phyloP scores from a whole-genome alignment of 2,888 invertebrate genomes.

The Bimastos eiseni region DNA sequence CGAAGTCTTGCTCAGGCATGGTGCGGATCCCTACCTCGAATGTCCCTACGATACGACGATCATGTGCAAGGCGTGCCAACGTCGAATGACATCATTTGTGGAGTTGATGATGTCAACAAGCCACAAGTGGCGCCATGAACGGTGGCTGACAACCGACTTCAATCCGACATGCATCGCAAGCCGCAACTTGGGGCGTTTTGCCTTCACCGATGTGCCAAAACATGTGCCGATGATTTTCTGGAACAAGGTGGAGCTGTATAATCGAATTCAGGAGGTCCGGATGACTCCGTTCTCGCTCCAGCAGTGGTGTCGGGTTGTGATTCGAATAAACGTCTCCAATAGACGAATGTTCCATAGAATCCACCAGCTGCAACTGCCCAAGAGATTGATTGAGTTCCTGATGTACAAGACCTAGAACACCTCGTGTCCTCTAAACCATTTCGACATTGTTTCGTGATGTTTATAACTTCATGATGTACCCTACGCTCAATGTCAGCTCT shows the following conservation, averaged over 20 bases:
- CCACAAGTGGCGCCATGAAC: constrained; percentile 31
- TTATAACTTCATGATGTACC: not conserved
- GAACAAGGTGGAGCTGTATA: constrained; percentile 27
- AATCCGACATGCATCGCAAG: not conserved
- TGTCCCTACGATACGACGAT: constrained; percentile 49
- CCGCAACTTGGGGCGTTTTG: constrained; percentile 18
- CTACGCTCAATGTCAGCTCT: too few species aligned
- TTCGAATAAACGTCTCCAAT: constrained; percentile 15
- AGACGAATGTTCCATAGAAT: constrained; percentile 20
- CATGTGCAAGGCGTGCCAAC: constrained; percentile 44
- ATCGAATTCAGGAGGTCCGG: constrained; percentile 25
- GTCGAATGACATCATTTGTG: constrained; percentile 29
- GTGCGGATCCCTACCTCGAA: constrained; percentile 48
- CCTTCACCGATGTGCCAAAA: not conserved
- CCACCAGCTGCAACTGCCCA: constrained; percentile 24
- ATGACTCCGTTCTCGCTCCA: constrained; percentile 29
- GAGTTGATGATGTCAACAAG: constrained; percentile 27
- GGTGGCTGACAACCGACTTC: constrained; percentile 8
- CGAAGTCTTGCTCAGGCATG: constrained; percentile 44
- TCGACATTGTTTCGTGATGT: not conserved
- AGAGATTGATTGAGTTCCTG: constrained; percentile 29
- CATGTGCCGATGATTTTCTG: constrained; percentile 30
- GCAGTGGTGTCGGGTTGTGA: constrained; percentile 30
- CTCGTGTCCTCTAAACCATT: not conserved
- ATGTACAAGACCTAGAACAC: constrained; percentile 23